phyloP scores from a whole-genome alignment of 2,888 invertebrate genomes.

The Drosophila borborema region DNA sequence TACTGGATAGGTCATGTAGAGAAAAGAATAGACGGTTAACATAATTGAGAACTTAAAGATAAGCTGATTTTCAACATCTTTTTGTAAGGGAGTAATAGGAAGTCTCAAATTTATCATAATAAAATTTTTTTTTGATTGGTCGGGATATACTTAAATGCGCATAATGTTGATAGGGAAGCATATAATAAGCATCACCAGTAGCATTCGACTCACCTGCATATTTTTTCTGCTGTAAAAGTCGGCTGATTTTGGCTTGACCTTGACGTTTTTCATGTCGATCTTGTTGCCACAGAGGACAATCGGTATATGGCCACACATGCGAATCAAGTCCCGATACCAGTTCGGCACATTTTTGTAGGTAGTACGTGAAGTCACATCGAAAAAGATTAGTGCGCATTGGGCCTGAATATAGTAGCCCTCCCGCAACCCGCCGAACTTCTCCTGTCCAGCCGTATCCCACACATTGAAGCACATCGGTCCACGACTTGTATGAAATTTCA shows the following conservation, averaged over 20 bases:
- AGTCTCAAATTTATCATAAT: no score
- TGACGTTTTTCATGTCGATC: constrained; percentile 98
- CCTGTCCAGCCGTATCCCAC: constrained; percentile 99
- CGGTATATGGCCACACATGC: constrained; percentile 99
- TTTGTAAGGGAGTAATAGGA: no score
- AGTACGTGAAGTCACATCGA: constrained; percentile 98
- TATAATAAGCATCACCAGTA: not conserved
- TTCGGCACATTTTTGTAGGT: constrained; percentile 99
- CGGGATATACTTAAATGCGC: no score
- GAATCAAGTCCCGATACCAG: constrained; percentile 99
- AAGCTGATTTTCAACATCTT: no score
- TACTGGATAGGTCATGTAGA: constrained; percentile 92
- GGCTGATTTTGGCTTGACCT: constrained; percentile 98
- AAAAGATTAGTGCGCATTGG: constrained; percentile 98
- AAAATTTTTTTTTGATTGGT: no score
- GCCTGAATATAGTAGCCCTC: constrained; percentile 99
- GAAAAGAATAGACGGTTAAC: no score
- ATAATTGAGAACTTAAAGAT: no score
- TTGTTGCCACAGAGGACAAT: constrained; percentile 99
- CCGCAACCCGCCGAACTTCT: constrained; percentile 98
- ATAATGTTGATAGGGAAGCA: no score
- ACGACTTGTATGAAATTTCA: constrained; percentile 97
- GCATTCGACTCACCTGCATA: constrained; percentile 87
- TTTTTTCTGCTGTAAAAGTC: constrained; percentile 99
- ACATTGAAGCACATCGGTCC: constrained; percentile 98